Evolutionary conservation across 2,888 invertebrate genomes (phyloP), one percentile per base, ranked within the genome.

Genomic region (Protodeltote pygarga): DNA sequence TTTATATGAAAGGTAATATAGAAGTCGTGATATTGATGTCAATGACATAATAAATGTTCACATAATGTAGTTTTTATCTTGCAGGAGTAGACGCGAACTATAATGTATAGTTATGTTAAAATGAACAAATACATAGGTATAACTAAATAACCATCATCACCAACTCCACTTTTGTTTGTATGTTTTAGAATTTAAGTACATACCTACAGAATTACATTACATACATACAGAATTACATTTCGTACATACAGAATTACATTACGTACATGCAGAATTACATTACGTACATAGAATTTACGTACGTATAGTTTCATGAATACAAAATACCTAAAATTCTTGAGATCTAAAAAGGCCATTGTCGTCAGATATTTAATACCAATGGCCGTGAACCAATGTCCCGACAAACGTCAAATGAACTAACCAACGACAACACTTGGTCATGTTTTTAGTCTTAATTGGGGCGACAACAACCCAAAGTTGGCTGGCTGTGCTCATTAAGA

Each of bases 391-490:
- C 42, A 35, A 24, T 35, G 24, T 24, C 24, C 32, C 48, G 42
- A 54, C 61, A 50, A 53, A 55, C 55, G 60, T 57, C 49, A 61
- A 68, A 58, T 45, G 55, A 68, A 64, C 74, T 71, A 76, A 73
- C 67, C 75, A 68, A 71, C 77, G 77, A 78, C 79, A 75, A 80
- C 78, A 82, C 81, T 84, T 77, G 83, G 85, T 82, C 85, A 85
- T 89, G 89, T 87, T 87, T 83, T 84, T 81, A 81, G 89, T 81
- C 83, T 87, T 91, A 90, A 91, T 90, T 90, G 89, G 89, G 85
- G 83, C 85, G 81, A 80, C 80, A 86, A 85, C 87, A 85, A 81
- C 74, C 82, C 82, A 71, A 86, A 89, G 81, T 89, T 86, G 85
- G 85, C 85, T 88, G 83, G 79, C 86, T 76, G 68, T 83, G 86